phyloP scores from a whole-genome alignment of 2,797 vertebrate genomes.

The Tragelaphus eurycerus region DNA sequence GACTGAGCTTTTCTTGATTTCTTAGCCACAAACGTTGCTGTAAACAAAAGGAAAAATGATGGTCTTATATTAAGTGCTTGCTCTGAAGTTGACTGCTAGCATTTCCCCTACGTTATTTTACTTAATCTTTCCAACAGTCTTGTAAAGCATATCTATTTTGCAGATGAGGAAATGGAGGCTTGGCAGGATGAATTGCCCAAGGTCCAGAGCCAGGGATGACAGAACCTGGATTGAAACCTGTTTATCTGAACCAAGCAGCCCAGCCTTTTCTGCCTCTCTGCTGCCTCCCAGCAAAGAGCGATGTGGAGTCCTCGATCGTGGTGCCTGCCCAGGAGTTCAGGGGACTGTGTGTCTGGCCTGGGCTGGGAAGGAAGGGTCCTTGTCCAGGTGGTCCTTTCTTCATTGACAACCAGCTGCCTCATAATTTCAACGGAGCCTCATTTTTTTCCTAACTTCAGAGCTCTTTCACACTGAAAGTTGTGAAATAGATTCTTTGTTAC shows the following conservation, averaged over 20 bases:
- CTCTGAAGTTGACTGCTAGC: neutral
- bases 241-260: neutral
- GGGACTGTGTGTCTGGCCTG: neutral
- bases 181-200: neutral
- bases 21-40: neutral
- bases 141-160: neutral
- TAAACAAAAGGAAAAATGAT: slow-evolving; percentile 1
- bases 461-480: neutral
- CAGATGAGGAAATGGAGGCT: neutral
- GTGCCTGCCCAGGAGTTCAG: neutral
- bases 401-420: neutral
- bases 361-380: neutral
- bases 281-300: neutral
- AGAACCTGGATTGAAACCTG: neutral
- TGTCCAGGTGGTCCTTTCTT: neutral
- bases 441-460: neutral
- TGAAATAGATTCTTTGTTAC: neutral
- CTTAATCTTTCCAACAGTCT: neutral
- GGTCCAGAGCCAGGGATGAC: neutral
- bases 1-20: neutral
- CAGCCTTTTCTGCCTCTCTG: neutral
- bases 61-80: neutral
- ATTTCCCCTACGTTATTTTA: neutral
- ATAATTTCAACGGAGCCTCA: neutral
- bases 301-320: neutral